phyloP scores from a whole-genome alignment of 2,888 invertebrate species.

The Catotricha subobsoleta region DNA sequence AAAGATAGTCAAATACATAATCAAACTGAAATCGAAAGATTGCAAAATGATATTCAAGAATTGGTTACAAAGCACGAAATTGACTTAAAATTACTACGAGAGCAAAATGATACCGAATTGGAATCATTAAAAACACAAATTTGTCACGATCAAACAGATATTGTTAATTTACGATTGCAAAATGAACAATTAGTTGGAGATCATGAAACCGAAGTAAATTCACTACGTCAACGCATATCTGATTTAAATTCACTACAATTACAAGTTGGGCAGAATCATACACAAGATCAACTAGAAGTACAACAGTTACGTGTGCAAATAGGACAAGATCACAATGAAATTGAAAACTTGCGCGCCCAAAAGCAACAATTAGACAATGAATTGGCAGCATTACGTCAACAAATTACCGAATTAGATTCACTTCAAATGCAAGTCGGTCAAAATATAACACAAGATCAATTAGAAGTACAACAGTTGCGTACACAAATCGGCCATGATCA shows the following conservation, averaged over 20 bases:
- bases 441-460: constrained; percentile 23
- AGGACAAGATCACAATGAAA: constrained; percentile 29
- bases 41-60: background rate
- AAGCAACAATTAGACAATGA: constrained; percentile 18
- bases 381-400: constrained; percentile 21
- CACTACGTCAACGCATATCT: background rate
- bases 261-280: too few relatives aligned
- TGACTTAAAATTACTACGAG: too few relatives aligned
- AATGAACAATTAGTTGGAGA: background rate
- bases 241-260: constrained; percentile 16
- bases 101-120: background rate
- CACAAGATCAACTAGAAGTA: constrained; percentile 24
- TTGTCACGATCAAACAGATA: constrained; percentile 10
- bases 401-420: constrained; percentile 23
- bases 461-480: constrained; percentile 25
- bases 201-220: background rate
- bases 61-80: too few relatives aligned
- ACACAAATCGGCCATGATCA: constrained; percentile 30
- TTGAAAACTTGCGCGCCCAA: constrained; percentile 20
- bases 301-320: constrained; percentile 27
- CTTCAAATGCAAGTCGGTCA: constrained; percentile 25
- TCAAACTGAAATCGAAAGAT: background rate
- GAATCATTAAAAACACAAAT: background rate
- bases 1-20: background rate
- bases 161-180: constrained; percentile 1